phyloP scores from a whole-genome alignment of 2,888 invertebrate species.

The Parnassius glacialis region DNA sequence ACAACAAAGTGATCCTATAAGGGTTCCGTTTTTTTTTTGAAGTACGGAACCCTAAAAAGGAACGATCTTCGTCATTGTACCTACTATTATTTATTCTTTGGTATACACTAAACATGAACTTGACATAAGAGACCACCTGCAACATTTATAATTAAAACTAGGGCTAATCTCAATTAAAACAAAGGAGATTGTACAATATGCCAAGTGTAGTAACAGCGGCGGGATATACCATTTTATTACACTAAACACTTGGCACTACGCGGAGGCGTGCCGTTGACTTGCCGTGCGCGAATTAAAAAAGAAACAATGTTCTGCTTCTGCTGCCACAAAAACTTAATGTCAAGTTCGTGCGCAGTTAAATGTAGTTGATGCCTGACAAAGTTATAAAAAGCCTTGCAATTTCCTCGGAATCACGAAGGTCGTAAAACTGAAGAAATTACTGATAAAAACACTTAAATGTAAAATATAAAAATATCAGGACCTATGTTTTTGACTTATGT shows the following conservation, averaged over 20 bases:
- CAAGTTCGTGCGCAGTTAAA: conserved; percentile 39
- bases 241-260: conserved; percentile 24
- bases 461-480: too few species aligned
- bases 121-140: conserved; percentile 8
- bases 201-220: conserved; percentile 6
- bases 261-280: conserved; percentile 28
- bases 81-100: too few species aligned
- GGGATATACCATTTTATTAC: conserved; percentile 23
- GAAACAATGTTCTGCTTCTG: conserved; percentile 36
- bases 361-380: neutral
- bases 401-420: conserved; percentile 1
- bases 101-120: conserved; percentile 1
- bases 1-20: too few species aligned
- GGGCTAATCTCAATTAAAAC: conserved; percentile 27
- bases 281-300: conserved; percentile 25
- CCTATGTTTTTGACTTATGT: too few species aligned
- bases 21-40: too few species aligned
- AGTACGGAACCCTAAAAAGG: too few species aligned
- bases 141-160: conserved; percentile 21
- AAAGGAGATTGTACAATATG: conserved; percentile 37
- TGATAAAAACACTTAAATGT: too few species aligned
- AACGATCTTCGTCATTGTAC: neutral
- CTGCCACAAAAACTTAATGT: conserved; percentile 40
- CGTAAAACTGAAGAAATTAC: neutral
- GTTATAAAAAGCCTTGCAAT: conserved; percentile 3